Evolutionary conservation across 2,797 vertebrate genomes (phyloP).

Genomic region (Sebastes steindachneri): DNA sequence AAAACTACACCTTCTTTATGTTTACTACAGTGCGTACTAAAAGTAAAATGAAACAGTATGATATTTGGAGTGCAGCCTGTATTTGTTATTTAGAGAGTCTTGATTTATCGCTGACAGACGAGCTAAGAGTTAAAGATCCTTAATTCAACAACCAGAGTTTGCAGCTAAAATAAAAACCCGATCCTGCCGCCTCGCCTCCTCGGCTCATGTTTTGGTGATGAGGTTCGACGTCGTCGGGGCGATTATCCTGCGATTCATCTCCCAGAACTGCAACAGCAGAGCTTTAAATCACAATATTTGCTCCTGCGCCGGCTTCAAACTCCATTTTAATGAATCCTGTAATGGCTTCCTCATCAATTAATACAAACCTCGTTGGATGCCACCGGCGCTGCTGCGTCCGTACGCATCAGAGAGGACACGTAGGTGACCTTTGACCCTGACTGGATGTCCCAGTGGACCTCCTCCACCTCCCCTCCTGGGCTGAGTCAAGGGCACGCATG

Average conservation of each 20-base stretch:
- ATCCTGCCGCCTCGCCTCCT: neutral
- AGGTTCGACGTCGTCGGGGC: neutral
- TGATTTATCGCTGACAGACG: neutral
- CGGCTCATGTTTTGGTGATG: neutral
- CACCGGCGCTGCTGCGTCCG: neutral
- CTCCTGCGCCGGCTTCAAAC: conserved; percentile 17
- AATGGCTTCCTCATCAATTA: conserved; percentile 53
- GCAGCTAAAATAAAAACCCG: neutral
- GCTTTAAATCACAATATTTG: conserved; percentile 50
- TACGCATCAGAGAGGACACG: neutral
- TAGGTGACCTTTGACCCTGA: conserved; percentile 54
- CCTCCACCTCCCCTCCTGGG: neutral
- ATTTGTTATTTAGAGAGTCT: no score
- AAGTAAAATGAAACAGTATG: no score
- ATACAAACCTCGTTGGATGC: conserved; percentile 4
- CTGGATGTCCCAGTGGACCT: conserved; percentile 21
- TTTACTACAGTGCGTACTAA: no score
- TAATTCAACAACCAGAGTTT: no score
- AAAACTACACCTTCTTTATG: no score
- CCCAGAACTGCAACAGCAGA: neutral
- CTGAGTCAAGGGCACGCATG: conserved; percentile 62
- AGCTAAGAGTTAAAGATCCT: neutral
- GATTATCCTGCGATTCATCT: conserved; percentile 24
- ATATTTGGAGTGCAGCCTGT: no score
- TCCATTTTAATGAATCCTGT: conserved; percentile 28